A percentile compares a stretch with the other conserved stretches of the same genome.
These are phyloP conservation scores for Semicossyphus pulcher DNA, from an alignment of 2,113 vertebrate genomes.

Conservation along the genomic window DNA sequence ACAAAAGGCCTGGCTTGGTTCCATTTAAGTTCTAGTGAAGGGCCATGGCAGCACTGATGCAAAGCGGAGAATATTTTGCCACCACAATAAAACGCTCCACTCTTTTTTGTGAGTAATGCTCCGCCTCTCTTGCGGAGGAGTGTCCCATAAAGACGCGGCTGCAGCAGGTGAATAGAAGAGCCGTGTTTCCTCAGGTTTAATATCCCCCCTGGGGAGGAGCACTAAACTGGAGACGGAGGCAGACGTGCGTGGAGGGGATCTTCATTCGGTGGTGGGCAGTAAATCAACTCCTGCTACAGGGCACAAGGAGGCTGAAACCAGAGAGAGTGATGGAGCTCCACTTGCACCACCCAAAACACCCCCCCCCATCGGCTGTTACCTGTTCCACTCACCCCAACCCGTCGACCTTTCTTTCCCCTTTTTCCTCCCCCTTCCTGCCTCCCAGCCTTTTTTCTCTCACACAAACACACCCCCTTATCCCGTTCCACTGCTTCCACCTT, in stretches of 20 bases:
- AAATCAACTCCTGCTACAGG: slow-evolving; percentile 63
- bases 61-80: slow-evolving; percentile 29
- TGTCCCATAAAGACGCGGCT: slow-evolving; percentile 38
- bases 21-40: slow-evolving; percentile 26
- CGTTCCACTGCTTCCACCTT: slow-evolving; percentile 4
- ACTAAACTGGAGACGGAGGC: slow-evolving; percentile 56
- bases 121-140: slow-evolving; percentile 7
- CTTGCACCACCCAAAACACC: neutral
- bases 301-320: slow-evolving; percentile 44
- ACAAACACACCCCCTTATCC: neutral
- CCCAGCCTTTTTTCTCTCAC: neutral
- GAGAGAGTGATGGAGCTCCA: slow-evolving; percentile 28
- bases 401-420: neutral
- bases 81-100: neutral
- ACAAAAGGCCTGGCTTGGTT: slow-evolving; percentile 18
- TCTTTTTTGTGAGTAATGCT: slow-evolving; percentile 35
- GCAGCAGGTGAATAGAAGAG: slow-evolving; percentile 46
- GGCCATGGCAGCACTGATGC: slow-evolving; percentile 1
- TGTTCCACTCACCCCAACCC: slow-evolving; percentile 33
- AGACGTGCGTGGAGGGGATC: slow-evolving; percentile 42
- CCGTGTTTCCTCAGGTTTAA: slow-evolving; percentile 54
- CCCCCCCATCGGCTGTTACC: slow-evolving; percentile 19
- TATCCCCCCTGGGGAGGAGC: slow-evolving; percentile 43
- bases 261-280: slow-evolving; percentile 50
- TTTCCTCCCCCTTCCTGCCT: neutral